A percentile compares a stretch with the other conserved stretches of the same genome.
These are phyloP conservation scores for Drosophila infuscata DNA, from an alignment of 2,888 invertebrate genomes.

Conservation along the genomic window DNA sequence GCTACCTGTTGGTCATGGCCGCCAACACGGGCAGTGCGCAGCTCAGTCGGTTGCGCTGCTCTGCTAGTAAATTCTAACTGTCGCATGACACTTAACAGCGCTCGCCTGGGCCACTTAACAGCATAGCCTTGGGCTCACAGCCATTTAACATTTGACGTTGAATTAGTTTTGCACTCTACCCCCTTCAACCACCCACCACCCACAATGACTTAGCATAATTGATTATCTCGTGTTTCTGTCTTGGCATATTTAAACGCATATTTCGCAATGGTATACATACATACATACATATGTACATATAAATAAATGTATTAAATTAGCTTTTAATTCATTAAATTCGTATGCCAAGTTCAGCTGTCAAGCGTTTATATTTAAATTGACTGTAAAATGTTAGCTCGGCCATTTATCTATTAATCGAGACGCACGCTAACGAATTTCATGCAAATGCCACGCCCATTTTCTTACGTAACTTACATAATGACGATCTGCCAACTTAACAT, in stretches of 20 bases:
- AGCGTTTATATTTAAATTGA: constrained; percentile 32
- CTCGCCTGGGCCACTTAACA: constrained; percentile 24
- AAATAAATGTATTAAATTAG: constrained; percentile 19
- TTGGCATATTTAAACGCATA: constrained; percentile 40
- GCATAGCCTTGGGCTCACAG: constrained; percentile 30
- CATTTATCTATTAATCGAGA: constrained; percentile 50
- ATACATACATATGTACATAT: not conserved
- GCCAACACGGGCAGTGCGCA: constrained; percentile 25
- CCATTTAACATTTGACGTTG: constrained; percentile 36
- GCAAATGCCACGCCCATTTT: constrained; percentile 25
- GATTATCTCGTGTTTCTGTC: constrained; percentile 32
- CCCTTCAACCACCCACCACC: not conserved
- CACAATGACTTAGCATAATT: constrained; percentile 43
- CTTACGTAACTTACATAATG: not conserved
- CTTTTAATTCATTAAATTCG: constrained; percentile 25
- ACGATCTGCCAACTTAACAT: constrained; percentile 24
- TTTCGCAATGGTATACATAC: constrained; percentile 16
- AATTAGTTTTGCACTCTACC: constrained; percentile 3
- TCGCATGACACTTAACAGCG: constrained; percentile 47
- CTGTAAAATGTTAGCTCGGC: constrained; percentile 39
- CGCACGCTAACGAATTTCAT: constrained; percentile 24
- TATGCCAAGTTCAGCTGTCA: constrained; percentile 9
- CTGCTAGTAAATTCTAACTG: constrained; percentile 67
- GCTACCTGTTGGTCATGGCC: constrained; percentile 64
- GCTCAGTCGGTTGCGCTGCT: constrained; percentile 33